Base-by-base conservation (phyloP, 2,113 vertebrate genomes). In the Edolisoma coerulescens region DNA sequence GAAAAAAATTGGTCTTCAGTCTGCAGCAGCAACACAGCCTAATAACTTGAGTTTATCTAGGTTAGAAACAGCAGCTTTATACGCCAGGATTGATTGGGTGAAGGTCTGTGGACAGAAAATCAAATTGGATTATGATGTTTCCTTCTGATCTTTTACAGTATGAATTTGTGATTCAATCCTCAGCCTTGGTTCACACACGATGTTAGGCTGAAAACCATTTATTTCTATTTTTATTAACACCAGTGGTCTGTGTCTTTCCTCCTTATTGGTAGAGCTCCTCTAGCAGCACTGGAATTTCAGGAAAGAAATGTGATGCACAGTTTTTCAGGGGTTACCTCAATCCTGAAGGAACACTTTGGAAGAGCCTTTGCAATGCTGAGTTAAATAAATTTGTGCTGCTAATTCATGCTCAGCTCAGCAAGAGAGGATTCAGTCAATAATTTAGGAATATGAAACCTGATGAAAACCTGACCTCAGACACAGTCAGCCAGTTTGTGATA, bases 101-200 rank as follows among this genome's bases (percentile, higher is more conserved):
- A 95, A 91, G 91, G 68, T 89, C 86, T 95, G 95, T 49, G 73
- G 96, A 94, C 93, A 96, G 96, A 95, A 96, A 96, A 96, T 96
- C 95, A 97, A 93, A 96, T 86, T 92, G 90, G 88, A 96, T 95
- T 93, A 96, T 87, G 83, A 93, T 96, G 75, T 92, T 94, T 84
- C 83, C 92, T 82, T 95, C 90, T 82, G 90, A 90, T 94, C 90
- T 91, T 90, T 92, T 88, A 71, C 65, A 78, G 41, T 49, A 53
- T 23, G 65, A 95, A 96, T 90, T 83, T 71, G 80, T 57, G 90
- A 86, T 89, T 94, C 88, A 81, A 4, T 41, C 64, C 71, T 81
- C 88, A 75, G 47, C 78, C 93, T 88, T 90, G 41, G 23, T 84
- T 88, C 4, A 0, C 76, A 59, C 68, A 74, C 0, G 0, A 37